Conservation (phyloP, 2,797 vertebrate genomes). For the Loris lydekkerianus region DNA sequence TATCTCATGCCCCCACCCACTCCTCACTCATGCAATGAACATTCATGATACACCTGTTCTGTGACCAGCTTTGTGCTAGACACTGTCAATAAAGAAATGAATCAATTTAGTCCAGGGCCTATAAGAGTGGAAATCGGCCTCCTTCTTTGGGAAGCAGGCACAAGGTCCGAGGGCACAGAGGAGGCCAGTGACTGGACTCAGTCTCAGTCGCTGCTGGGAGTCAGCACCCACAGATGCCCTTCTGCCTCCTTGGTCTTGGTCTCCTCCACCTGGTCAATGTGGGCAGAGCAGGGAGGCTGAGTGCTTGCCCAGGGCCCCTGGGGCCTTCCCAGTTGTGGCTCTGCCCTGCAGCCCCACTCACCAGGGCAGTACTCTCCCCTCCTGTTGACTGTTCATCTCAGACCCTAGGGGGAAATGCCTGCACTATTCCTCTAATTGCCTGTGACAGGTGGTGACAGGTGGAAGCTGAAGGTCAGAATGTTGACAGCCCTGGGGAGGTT, state of each 20-base stretch:
- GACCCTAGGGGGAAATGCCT: constrained; percentile 62
- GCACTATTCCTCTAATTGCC: constrained; percentile 84
- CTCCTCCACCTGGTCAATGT: background rate
- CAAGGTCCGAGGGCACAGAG: background rate
- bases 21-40: background rate
- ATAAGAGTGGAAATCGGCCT: background rate
- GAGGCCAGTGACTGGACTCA: background rate
- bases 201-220: background rate
- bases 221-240: background rate
- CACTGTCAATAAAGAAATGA: background rate
- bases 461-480: constrained; percentile 83
- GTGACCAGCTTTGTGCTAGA: background rate
- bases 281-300: background rate
- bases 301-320: background rate
- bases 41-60: background rate
- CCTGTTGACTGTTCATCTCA: constrained; percentile 62
- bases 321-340: rapidly evolving
- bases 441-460: constrained; percentile 87
- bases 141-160: background rate
- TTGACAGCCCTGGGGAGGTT: constrained; percentile 82
- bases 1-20: background rate
- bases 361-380: background rate
- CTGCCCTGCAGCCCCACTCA: background rate
- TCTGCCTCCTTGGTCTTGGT: background rate
- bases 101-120: background rate